Evolutionary conservation across 2,888 invertebrate genomes (phyloP).

Genomic region (Ochropleura leucogaster): DNA sequence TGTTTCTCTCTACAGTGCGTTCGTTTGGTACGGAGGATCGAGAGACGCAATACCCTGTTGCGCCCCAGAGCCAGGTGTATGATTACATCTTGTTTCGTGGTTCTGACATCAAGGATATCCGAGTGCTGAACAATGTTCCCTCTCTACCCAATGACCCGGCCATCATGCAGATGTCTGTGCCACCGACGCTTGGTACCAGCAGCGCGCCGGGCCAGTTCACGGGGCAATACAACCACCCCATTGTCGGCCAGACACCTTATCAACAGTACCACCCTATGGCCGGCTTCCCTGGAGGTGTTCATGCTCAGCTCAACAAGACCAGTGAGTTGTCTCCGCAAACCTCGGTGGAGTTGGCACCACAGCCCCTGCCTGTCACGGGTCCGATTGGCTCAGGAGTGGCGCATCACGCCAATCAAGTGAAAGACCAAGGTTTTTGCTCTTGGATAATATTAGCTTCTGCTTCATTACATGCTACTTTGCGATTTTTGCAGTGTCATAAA

Average conservation of each 20-base stretch:
- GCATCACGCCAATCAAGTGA: constrained; percentile 88
- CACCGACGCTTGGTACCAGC: constrained; percentile 92
- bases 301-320: constrained; percentile 87
- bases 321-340: constrained; percentile 90
- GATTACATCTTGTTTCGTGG: constrained; percentile 99
- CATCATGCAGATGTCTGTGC: constrained; percentile 97
- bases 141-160: constrained; percentile 99
- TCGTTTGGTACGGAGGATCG: constrained; percentile 99
- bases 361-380: constrained; percentile 79
- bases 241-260: constrained; percentile 91
- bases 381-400: constrained; percentile 87
- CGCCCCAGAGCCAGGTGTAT: constrained; percentile 99
- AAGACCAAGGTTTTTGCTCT: constrained; percentile 90
- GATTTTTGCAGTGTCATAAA: constrained; percentile 81
- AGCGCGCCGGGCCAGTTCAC: constrained; percentile 91
- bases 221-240: constrained; percentile 93
- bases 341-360: constrained; percentile 83
- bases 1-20: constrained; percentile 93
- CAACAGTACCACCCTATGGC: constrained; percentile 89
- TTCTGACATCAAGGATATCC: constrained; percentile 99
- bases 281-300: constrained; percentile 87
- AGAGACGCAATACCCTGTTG: constrained; percentile 98
- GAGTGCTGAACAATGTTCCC: constrained; percentile 97
- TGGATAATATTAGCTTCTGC: constrained; percentile 79
- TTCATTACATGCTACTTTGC: constrained; percentile 84